phyloP scores from a whole-genome alignment of 2,888 invertebrate species.

The Drosophila ezoana region DNA sequence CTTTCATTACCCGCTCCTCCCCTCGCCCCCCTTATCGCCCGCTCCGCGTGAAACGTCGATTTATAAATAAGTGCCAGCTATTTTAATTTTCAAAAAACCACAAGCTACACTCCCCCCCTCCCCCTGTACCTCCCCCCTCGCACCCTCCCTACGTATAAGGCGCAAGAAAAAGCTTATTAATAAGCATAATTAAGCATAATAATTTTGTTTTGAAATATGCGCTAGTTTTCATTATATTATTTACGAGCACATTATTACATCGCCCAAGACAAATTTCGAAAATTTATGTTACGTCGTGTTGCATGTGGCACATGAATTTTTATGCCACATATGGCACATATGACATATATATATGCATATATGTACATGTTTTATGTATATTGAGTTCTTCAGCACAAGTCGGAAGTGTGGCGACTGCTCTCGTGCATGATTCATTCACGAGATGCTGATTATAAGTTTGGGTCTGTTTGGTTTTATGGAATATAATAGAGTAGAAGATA shows the following conservation, averaged over 20 bases:
- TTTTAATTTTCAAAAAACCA: slow-evolving; percentile 33
- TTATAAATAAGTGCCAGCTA: slow-evolving; percentile 32
- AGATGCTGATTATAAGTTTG: slow-evolving; percentile 26
- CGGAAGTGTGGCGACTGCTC: slow-evolving; percentile 26
- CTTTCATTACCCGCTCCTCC: slow-evolving; percentile 39
- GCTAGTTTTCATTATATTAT: slow-evolving; percentile 59
- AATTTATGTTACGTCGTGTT: slow-evolving; percentile 53
- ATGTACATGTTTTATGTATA: not conserved
- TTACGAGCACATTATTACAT: slow-evolving; percentile 62
- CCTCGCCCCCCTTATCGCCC: not conserved
- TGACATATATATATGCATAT: slow-evolving; percentile 4
- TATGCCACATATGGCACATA: slow-evolving; percentile 29
- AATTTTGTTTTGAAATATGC: slow-evolving; percentile 63
- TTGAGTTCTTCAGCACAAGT: slow-evolving; percentile 9
- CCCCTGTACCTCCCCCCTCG: not conserved
- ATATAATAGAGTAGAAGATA: not conserved
- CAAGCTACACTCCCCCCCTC: not conserved
- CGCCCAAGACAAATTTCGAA: slow-evolving; percentile 56
- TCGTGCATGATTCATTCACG: slow-evolving; percentile 38
- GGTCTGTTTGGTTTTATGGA: no score
- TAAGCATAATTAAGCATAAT: slow-evolving; percentile 73
- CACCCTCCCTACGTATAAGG: slow-evolving; percentile 9
- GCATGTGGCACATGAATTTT: slow-evolving; percentile 24
- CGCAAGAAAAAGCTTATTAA: slow-evolving; percentile 58
- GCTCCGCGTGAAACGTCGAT: not conserved